phyloP scores from a whole-genome alignment of 2,113 vertebrate genomes.

The Psittacara wagleri region DNA sequence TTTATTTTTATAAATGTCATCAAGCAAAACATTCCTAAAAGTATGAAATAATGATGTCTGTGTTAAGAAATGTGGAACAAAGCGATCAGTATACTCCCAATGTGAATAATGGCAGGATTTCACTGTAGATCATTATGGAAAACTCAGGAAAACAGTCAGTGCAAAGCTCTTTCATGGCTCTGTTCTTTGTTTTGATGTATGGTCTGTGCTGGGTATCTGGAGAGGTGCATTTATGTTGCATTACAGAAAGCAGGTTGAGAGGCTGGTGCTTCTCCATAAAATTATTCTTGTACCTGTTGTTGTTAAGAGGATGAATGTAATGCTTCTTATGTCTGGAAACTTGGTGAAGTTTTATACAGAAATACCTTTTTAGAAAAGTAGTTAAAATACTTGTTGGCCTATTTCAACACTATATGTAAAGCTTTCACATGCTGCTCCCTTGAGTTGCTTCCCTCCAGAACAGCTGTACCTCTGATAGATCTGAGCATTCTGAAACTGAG shows the following conservation, averaged over 20 bases:
- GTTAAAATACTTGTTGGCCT: background rate
- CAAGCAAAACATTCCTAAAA: background rate
- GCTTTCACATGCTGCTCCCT: background rate
- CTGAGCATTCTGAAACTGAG: background rate
- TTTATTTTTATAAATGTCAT: background rate
- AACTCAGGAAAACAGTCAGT: constrained; percentile 10
- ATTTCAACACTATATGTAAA: background rate
- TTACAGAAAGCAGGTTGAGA: background rate
- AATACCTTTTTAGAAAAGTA: background rate
- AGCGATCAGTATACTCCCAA: background rate
- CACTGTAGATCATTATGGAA: constrained; percentile 17
- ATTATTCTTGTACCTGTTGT: background rate
- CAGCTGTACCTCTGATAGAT: background rate
- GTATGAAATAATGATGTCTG: background rate
- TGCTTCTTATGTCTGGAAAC: background rate
- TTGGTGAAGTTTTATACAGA: background rate
- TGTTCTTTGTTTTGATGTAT: background rate
- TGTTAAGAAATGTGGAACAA: constrained; percentile 15
- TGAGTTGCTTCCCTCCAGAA: background rate
- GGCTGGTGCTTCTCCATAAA: background rate
- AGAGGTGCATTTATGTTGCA: background rate
- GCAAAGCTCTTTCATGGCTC: background rate
- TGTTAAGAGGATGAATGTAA: background rate
- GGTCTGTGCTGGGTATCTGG: background rate
- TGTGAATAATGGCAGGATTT: constrained; percentile 36